Percentiles rank a stretch among this genome's conserved stretches.
These are phyloP conservation scores for Aplysina aerophoba DNA, from an alignment of 37 sponge, comb jelly and placozoan species.

Conservation along the genomic window DNA sequence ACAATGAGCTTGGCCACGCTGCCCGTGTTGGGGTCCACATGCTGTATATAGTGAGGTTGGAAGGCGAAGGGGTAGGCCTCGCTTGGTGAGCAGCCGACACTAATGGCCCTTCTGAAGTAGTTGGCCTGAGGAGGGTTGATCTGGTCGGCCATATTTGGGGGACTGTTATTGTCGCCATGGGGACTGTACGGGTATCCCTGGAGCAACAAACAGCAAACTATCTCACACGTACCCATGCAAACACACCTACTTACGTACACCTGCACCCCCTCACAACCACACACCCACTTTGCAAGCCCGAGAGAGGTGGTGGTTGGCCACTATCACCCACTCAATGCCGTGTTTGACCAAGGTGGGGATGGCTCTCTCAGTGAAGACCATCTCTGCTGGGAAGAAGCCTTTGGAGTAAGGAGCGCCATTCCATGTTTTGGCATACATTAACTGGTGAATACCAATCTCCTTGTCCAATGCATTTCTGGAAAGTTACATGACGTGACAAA, in stretches of 20 bases:
- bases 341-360: constrained; percentile 51
- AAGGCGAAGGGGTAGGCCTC: constrained; percentile 67
- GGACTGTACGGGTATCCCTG: constrained; percentile 63
- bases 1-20: constrained; percentile 61
- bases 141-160: constrained; percentile 69
- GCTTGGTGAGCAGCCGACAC: constrained; percentile 60
- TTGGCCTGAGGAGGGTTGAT: constrained; percentile 51
- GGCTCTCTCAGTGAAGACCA: constrained; percentile 74
- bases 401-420: constrained; percentile 53
- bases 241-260: too few species aligned
- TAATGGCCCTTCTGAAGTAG: constrained; percentile 60
- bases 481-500: neutral
- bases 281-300: constrained; percentile 56
- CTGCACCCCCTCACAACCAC: too few species aligned
- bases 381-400: constrained; percentile 73
- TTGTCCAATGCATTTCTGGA: constrained; percentile 67
- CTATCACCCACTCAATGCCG: constrained; percentile 68
- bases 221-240: too few species aligned
- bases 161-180: constrained; percentile 69
- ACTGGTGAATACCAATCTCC: constrained; percentile 61
- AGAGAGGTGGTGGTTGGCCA: constrained; percentile 70
- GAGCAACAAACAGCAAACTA: neutral
- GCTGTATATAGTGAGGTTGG: constrained; percentile 67
- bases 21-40: constrained; percentile 64
- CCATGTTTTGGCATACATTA: constrained; percentile 67